Conservation (phyloP, 2,888 invertebrate genomes). For the Ormyrus pomaceus region DNA sequence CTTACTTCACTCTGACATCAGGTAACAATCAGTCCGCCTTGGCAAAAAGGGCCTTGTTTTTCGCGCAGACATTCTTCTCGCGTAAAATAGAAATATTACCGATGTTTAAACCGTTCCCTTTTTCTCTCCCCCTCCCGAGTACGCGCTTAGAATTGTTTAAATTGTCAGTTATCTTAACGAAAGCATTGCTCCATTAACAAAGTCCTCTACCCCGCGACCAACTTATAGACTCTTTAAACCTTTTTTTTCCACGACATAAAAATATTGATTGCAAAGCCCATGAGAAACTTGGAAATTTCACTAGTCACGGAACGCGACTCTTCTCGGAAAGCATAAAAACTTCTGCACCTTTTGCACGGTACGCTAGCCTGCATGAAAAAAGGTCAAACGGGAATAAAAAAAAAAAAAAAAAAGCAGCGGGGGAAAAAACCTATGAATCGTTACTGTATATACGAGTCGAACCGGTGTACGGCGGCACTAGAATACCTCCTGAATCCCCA, state of each 20-base stretch:
- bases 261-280: too few species aligned
- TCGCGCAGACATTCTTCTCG: too few species aligned
- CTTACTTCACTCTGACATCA: not conserved
- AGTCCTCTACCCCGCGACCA: not conserved
- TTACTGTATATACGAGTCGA: slow-evolving; percentile 49
- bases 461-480: slow-evolving; percentile 30
- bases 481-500: slow-evolving; percentile 16
- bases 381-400: not conserved
- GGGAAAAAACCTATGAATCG: slow-evolving; percentile 42
- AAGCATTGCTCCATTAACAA: not conserved
- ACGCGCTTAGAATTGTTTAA: too few species aligned
- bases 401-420: slow-evolving; percentile 12
- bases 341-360: slow-evolving; percentile 35
- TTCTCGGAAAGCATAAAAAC: slow-evolving; percentile 33
- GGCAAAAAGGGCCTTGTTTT: too few species aligned
- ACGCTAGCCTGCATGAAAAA: not conserved
- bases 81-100: too few species aligned
- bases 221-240: too few species aligned
- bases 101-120: too few species aligned
- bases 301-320: not conserved
- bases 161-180: not conserved
- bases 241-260: too few species aligned
- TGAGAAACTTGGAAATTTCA: too few species aligned
- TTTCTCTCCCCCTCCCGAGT: too few species aligned
- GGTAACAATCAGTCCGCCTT: too few species aligned